Evolutionary conservation across 2,113 vertebrate genomes (phyloP), one percentile per base, ranked within the genome.

Genomic region (Noctilio leporinus): DNA sequence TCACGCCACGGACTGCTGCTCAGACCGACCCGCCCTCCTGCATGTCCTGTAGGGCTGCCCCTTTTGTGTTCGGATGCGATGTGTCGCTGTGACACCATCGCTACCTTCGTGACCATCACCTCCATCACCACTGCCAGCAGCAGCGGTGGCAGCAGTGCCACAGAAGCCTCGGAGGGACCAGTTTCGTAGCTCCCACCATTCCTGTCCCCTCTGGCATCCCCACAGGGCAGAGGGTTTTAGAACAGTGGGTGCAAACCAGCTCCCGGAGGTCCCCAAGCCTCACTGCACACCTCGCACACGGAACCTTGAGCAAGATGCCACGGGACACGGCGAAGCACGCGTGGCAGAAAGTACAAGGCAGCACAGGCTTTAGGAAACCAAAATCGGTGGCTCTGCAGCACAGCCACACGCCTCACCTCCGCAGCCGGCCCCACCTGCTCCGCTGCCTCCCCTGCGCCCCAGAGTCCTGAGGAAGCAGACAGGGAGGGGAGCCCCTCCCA

Each of bases 31-130:
- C 20, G n/a, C 0, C 12, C 5, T 4, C 38, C 0, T 4, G 1
- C 5, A 0, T 17, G 15, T 2, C 14, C 57, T 4, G 0, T 12
- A 35, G 7, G 73, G n/a, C 0, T 7, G 15, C 10, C 62, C n/a
- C 82, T 26, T 33, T 22, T 8, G 20, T 7, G 30, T 11, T 33
- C 40, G 30, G 0, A 11, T 4, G 49, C 20, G 7, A 30, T 1
- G 9, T 16, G 33, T 1, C 28, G 24, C 22, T 20, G 33, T 0
- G 4, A 38, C 59, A 30, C 2, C 0, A 5, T 0, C 51, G 43
- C 16, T 28, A 40, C 1, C 51, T 49, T 9, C 26, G 15, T 10
- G 28, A 28, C 30, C 55, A 30, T 2, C 15, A 20, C 3, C 28
- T 1, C 2, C 28, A 62, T 47, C 65, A 73, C 7, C n/a, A 28